Evolutionary conservation across 2,113 vertebrate species (phyloP), one percentile per base, ranked within the genome.

Genomic region (Varanus salvator): DNA sequence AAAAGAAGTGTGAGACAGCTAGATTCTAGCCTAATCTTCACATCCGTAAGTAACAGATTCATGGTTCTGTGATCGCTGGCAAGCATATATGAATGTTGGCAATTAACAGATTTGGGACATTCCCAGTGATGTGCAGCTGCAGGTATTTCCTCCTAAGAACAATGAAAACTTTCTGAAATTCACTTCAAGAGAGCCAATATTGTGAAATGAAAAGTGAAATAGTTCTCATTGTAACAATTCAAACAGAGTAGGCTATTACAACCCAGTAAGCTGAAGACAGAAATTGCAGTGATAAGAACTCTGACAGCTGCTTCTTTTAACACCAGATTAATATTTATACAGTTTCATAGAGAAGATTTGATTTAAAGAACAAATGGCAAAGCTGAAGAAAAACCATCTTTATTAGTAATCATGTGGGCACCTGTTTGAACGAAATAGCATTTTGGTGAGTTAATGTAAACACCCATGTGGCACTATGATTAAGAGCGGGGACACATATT

Each of bases 91-190:
- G 38, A 80, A 52, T 38, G 27, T 15, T 11, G 8, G 29, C 75
- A 80, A 66, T 69, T 12, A 34, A 71, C 76, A 31, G 5, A 2
- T 80, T 80, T 34, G 68, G 76, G 48, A 69, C 44, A 78, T 50
- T 68, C 74, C 52, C 60, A 14, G 34, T 48, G 60, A 54, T 48
- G 57, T 34, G 1, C 3, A 12, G 5, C 11, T 66, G 25, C 44
- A 14, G 31, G n/a, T 76, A 9, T 25, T 74, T 80, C 69, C 80
- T 52, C 76, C 60, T 31, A 19, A 34, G 54, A 72, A 84, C 78
- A 5, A 31, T 71, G 38, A 91, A 94, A 78, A 29, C 25, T 90
- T 91, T 89, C 82, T 89, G 60, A 84, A 89, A 92, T 74, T 84
- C 50, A 81, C 91, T 34, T 89, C 48, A 64, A 77, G 84, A 44